Base-by-base conservation (phyloP, 2,113 vertebrate species). In the Eira barbara region DNA sequence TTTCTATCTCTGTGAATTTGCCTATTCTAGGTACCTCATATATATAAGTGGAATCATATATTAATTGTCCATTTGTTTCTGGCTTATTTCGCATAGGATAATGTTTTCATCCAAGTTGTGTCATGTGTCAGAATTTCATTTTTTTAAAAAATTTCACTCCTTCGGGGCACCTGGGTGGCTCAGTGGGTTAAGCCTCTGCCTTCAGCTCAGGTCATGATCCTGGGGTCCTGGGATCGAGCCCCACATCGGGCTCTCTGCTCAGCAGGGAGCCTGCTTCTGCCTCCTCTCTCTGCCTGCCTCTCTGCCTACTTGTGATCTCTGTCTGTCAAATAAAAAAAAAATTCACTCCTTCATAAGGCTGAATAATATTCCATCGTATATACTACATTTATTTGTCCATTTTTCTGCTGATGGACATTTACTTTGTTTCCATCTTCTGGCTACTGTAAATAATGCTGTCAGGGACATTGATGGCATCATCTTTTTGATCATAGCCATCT, bases 381-480 rank as follows among this genome's bases (percentile, higher is more conserved):
- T 42, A 8, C 81, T 18, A 52, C 39, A n/a, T 94, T 94, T 87
- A 25, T 87, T 84, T 81, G 61, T 67, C 63, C 45, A 14, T n/a
- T 93, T 91, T 95, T 95, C 65, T 82, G n/a, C 69, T 88, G 25
- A 42, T 90, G 85, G 49, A 42, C 73, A 69, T 96, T 63, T 91
- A 61, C 81, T 10, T 57, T 89, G n/a, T 80, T 95, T 96, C 61
- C 8, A 7, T 27, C 78, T 89, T 94, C 85, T 92, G 79, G 49
- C 21, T 95, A 1, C 55, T 93, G 34, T 87, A 74, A 78, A 45
- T 90, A 63, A 55, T 83, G 36, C 57, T 71, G 7, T 76, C 96
- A 42, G 36, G 52, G 79, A 59, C 20, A 83, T 73, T 42, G 57
- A 59, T 47, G 9, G 25, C 73, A n/a, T 61, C n/a, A 52, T 95